Conservation (phyloP, 2,888 invertebrate genomes). For the Hirtodrosophila confusa region DNA sequence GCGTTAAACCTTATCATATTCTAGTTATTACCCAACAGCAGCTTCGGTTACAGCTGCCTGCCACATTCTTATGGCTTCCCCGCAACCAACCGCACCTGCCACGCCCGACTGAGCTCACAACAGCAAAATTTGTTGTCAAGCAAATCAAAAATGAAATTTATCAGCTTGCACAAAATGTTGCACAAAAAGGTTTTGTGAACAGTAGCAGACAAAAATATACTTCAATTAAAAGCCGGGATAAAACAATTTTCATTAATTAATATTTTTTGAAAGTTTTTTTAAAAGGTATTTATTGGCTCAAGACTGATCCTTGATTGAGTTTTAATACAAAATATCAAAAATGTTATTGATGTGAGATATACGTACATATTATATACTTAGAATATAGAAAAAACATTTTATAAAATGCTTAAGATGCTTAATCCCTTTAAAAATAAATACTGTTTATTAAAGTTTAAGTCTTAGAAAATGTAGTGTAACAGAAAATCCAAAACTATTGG, state of each 20-base stretch:
- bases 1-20: slow-evolving; percentile 58
- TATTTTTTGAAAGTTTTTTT: too few species aligned
- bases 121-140: slow-evolving; percentile 43
- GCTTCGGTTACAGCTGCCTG: slow-evolving; percentile 46
- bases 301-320: too few species aligned
- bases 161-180: slow-evolving; percentile 42
- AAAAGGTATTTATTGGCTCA: too few species aligned
- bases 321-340: too few species aligned
- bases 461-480: too few species aligned
- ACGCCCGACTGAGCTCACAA: slow-evolving; percentile 45
- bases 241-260: background rate
- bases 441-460: too few species aligned
- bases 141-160: slow-evolving; percentile 70
- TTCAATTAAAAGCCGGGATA: background rate
- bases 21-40: slow-evolving; percentile 45
- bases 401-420: too few species aligned
- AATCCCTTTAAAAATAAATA: too few species aligned
- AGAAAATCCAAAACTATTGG: too few species aligned
- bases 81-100: slow-evolving; percentile 32
- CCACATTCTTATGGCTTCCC: slow-evolving; percentile 48
- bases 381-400: too few species aligned
- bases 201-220: slow-evolving; percentile 2
- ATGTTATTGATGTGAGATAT: too few species aligned
- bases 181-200: background rate
- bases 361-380: too few species aligned